A percentile compares a stretch with the other conserved stretches of the same genome.
phyloP scores from a whole-genome alignment of 2,797 vertebrate species.

The Ateles fusciceps region DNA sequence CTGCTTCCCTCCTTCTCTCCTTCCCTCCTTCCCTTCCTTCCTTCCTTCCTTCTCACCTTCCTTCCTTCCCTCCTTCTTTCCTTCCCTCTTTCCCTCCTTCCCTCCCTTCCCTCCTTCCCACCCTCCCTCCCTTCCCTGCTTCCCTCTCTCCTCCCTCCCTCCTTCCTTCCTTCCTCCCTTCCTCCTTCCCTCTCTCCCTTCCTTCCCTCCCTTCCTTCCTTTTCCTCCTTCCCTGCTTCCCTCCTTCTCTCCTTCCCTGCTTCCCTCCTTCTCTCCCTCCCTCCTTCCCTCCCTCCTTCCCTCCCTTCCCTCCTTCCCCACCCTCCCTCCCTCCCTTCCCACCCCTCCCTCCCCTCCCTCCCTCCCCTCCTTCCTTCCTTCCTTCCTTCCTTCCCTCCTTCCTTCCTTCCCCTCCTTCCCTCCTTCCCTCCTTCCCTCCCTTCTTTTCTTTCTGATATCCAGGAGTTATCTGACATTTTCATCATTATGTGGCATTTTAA shows the following conservation, averaged over 20 bases:
- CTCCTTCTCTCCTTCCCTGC: rapidly evolving
- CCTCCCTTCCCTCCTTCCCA: too few relatives aligned
- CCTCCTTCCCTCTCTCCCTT: rapidly evolving
- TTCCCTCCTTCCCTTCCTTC: too few relatives aligned
- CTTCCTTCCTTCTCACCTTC: too few relatives aligned
- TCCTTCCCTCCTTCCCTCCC: background rate
- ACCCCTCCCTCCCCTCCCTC: background rate
- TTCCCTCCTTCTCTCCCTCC: background rate
- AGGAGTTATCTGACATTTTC: background rate
- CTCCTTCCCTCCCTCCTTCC: rapidly evolving
- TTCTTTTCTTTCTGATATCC: background rate
- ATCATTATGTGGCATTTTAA: background rate
- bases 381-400: too few relatives aligned
- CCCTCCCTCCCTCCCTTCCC: too few relatives aligned
- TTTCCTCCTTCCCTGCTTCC: rapidly evolving
- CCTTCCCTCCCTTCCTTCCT: too few relatives aligned
- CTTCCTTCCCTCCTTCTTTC: rapidly evolving
- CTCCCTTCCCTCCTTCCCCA: too few relatives aligned
- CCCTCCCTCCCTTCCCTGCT: too few relatives aligned
- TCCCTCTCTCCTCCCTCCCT: rapidly evolving
- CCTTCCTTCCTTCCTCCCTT: rapidly evolving
- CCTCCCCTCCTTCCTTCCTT: too few relatives aligned
- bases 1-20: rapidly evolving
- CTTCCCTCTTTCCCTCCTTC: too few relatives aligned
- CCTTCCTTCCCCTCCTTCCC: rapidly evolving